Evolutionary conservation across 2,797 vertebrate genomes (phyloP), one percentile per base, ranked within the genome.

Genomic region (Sebastes alutus): DNA sequence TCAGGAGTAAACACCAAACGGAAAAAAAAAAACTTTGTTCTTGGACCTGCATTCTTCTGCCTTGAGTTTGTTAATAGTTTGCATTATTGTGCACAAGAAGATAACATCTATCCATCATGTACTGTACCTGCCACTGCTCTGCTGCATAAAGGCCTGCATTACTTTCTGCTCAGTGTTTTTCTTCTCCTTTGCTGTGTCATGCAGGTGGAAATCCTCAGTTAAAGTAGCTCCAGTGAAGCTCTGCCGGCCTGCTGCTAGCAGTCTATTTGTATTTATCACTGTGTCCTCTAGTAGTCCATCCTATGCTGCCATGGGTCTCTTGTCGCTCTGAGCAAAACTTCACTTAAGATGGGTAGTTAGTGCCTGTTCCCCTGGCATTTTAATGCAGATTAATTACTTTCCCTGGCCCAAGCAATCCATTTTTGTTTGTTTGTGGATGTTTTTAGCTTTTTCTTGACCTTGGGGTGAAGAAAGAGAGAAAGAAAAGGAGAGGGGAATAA

Each of bases 331-430:
- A 93, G 84, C 88, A 81, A 85, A 88, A 85, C 83, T 85, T 89
- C 76, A 83, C 80, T 87, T 87, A 90, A 87, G 85, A 91, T 80
- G 82, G 87, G 88, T 84, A 88, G 87, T 93, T 92, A 86, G 85
- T 85, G 84, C 78, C 82, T 82, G 72, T 84, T 95, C 89, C 90
- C 88, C 77, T 89, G 90, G 86, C 85, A 92, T 96, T 95, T 93
- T 96, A 97, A 96, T 96, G 92, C 94, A 94, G 94, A 97, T 96
- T 96, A 96, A 96, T 97, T 95, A 95, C 96, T 97, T 96, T 94
- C 92, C 93, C 92, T 83, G 84, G 92, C 87, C 90, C 81, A 84
- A 66, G 88, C 90, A 92, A 96, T 97, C 94, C 94, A 94, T 97
- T 97, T 96, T 95, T 96, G 90, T 96, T 97, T 94, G 87, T 96